phyloP scores from a whole-genome alignment of 2,797 vertebrate genomes.

The Cirrhinus molitorella region DNA sequence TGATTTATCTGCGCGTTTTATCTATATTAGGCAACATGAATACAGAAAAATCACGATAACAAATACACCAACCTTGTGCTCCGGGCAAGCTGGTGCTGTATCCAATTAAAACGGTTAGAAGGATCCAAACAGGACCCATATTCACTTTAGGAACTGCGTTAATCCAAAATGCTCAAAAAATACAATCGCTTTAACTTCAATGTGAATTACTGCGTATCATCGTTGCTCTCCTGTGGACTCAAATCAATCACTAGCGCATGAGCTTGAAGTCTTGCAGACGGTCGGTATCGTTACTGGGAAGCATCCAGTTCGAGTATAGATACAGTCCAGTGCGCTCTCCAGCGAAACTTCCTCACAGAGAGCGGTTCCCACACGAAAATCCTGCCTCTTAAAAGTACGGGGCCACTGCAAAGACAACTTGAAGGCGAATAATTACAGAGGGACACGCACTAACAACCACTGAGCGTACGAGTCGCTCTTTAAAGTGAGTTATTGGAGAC shows the following conservation, averaged over 20 bases:
- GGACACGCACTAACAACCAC: constrained; percentile 32
- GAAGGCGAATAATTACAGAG: constrained; percentile 49
- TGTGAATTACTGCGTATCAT: constrained; percentile 41
- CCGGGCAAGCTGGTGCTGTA: constrained; percentile 30
- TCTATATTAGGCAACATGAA: not conserved
- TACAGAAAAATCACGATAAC: constrained; percentile 9
- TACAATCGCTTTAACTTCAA: constrained; percentile 21
- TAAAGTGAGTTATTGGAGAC: constrained; percentile 51
- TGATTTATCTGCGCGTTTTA: not conserved
- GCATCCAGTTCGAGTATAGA: constrained; percentile 30
- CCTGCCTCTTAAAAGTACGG: constrained; percentile 38
- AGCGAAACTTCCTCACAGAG: constrained; percentile 52
- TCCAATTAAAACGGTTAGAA: constrained; percentile 55
- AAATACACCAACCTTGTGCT: constrained; percentile 62
- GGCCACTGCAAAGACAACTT: constrained; percentile 21
- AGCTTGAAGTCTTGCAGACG: constrained; percentile 34
- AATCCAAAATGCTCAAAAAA: constrained; percentile 35
- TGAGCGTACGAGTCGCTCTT: constrained; percentile 21
- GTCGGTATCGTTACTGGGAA: not conserved
- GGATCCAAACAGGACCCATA: constrained; percentile 63
- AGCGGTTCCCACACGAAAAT: constrained; percentile 24
- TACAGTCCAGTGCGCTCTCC: constrained; percentile 48
- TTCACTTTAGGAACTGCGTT: constrained; percentile 45
- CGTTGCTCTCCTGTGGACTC: constrained; percentile 28
- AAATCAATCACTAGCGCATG: not conserved